A percentile compares a stretch with the other conserved stretches of the same genome.
Evolutionary conservation across 1,140 invertebrate genomes (phyloP).

Genomic region (Branchinecta lynchi): DNA sequence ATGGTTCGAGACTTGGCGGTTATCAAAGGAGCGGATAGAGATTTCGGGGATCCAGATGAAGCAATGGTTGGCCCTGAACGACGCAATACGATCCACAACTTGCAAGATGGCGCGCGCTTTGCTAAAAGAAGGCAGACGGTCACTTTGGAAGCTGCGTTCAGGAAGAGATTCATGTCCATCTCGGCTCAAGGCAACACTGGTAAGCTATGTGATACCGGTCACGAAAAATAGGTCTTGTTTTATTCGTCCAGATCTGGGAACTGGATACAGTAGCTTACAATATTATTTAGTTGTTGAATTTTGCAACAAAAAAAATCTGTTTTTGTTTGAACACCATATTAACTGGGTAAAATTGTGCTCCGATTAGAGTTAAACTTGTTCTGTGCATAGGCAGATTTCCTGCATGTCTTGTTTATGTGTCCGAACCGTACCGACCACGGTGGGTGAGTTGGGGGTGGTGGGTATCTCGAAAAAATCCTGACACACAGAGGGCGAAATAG

Average conservation of each 20-base stretch:
- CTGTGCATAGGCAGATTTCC: too few relatives aligned
- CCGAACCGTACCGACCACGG: too few relatives aligned
- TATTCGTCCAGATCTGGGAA: too few relatives aligned
- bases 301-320: too few relatives aligned
- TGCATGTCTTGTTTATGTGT: too few relatives aligned
- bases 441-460: too few relatives aligned
- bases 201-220: slow-evolving; percentile 13
- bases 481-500: too few relatives aligned
- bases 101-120: slow-evolving; percentile 27
- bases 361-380: too few relatives aligned
- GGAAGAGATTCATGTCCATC: slow-evolving; percentile 32
- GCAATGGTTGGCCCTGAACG: neutral
- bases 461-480: too few relatives aligned
- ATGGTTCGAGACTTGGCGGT: slow-evolving; percentile 43
- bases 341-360: neutral
- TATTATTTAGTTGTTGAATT: too few relatives aligned
- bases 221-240: too few relatives aligned
- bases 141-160: slow-evolving; percentile 34
- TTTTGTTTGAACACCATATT: slow-evolving; percentile 4
- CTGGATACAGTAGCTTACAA: too few relatives aligned
- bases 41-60: slow-evolving; percentile 14
- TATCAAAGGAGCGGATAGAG: slow-evolving; percentile 26
- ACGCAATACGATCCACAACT: slow-evolving; percentile 31
- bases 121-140: slow-evolving; percentile 29
- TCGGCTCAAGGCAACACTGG: slow-evolving; percentile 24